phyloP scores from a whole-genome alignment of 2,113 vertebrate genomes.

The Bucco capensis region DNA sequence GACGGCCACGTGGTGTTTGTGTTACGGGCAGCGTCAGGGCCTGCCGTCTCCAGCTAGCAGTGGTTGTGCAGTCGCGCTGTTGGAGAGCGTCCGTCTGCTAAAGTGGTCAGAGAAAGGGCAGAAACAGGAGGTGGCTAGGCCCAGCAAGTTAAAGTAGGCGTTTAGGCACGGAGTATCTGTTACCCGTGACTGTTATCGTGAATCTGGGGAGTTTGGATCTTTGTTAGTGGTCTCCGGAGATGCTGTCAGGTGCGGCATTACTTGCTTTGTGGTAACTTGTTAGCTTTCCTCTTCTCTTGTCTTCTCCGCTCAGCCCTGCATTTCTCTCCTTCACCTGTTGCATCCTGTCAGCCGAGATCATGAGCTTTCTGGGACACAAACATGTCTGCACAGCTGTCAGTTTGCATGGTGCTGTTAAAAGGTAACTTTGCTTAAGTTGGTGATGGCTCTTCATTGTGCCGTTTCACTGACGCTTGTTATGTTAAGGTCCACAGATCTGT shows the following conservation, averaged over 20 bases:
- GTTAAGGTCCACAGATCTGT: background rate
- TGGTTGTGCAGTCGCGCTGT: too few species aligned
- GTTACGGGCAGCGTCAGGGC: background rate
- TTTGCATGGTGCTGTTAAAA: background rate
- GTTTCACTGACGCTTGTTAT: rapidly evolving
- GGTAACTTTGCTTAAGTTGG: background rate
- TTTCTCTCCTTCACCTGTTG: background rate
- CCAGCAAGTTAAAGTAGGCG: rapidly evolving
- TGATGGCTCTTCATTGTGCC: background rate
- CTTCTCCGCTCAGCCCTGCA: rapidly evolving
- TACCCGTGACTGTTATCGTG: rapidly evolving
- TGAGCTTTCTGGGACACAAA: background rate
- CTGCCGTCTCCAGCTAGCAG: background rate
- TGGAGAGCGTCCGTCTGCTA: background rate
- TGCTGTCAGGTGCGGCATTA: background rate
- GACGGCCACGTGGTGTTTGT: rapidly evolving
- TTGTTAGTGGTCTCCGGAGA: background rate
- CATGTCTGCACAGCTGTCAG: background rate
- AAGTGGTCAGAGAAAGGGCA: background rate
- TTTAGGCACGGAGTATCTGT: rapidly evolving
- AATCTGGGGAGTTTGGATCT: rapidly evolving
- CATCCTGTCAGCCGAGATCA: background rate
- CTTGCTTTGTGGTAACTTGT: background rate
- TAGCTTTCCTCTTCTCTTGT: background rate
- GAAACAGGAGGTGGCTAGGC: background rate